Evolutionary conservation across 2,797 vertebrate species (phyloP).

Genomic region (Parauchenoglanis ngamensis): DNA sequence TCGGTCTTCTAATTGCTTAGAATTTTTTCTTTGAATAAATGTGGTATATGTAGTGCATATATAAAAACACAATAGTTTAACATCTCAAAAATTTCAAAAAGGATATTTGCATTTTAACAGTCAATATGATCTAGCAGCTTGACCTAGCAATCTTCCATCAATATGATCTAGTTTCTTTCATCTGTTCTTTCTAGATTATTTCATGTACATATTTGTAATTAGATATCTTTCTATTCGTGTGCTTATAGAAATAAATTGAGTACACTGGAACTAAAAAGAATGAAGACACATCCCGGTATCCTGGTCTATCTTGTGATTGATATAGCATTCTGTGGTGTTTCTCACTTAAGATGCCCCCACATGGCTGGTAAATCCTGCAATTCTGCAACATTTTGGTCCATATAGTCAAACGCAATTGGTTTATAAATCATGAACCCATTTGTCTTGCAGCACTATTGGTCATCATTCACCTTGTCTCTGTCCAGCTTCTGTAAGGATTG

Average conservation of each 20-base stretch:
- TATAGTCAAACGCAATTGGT: background rate
- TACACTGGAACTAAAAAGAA: background rate
- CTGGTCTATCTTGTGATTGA: background rate
- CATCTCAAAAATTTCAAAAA: background rate
- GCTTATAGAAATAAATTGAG: background rate
- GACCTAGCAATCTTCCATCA: no score
- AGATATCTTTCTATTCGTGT: background rate
- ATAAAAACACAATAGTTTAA: background rate
- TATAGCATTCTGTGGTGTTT: background rate
- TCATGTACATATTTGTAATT: background rate
- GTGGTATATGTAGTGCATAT: background rate
- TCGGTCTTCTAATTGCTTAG: conserved; percentile 8
- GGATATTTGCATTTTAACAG: background rate
- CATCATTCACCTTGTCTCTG: background rate
- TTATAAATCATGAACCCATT: background rate
- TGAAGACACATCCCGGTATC: background rate
- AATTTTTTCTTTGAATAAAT: conserved; percentile 21
- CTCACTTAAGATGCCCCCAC: background rate
- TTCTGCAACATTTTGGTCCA: background rate
- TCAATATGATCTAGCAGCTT: background rate
- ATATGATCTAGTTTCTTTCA: background rate
- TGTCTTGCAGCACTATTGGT: background rate
- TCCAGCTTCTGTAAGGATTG: background rate
- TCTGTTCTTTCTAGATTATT: background rate
- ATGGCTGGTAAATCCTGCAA: background rate